These are phyloP conservation scores for Hemithea aestivaria DNA, from an alignment of 2,888 invertebrate genomes.

Conservation along the genomic window DNA sequence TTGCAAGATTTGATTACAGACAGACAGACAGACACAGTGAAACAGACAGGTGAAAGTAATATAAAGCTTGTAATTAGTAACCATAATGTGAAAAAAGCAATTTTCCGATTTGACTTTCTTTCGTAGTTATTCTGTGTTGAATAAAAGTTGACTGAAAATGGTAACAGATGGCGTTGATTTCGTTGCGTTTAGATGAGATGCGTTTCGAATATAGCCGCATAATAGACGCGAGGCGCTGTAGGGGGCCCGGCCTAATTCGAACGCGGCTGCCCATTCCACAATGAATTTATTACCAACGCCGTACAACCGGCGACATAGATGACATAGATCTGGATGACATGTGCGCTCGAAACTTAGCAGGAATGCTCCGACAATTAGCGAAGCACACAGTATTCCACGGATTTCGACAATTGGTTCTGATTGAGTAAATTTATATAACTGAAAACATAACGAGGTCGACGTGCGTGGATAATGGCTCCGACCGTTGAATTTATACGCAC, in stretches of 20 bases:
- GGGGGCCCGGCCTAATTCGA: slow-evolving; percentile 72
- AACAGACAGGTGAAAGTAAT: too few relatives aligned
- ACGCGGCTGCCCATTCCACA: slow-evolving; percentile 67
- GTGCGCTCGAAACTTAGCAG: slow-evolving; percentile 37
- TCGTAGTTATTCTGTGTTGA: background rate
- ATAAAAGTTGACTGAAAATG: slow-evolving; percentile 16
- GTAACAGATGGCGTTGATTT: slow-evolving; percentile 33
- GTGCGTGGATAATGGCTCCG: slow-evolving; percentile 19
- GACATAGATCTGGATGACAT: slow-evolving; percentile 63
- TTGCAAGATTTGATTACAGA: too few relatives aligned
- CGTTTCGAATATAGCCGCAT: slow-evolving; percentile 56
- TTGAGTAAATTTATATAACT: slow-evolving; percentile 17
- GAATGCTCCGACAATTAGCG: slow-evolving; percentile 53
- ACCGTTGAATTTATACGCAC: slow-evolving; percentile 27
- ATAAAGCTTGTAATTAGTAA: too few relatives aligned
- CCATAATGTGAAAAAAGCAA: too few relatives aligned
- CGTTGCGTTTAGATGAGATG: slow-evolving; percentile 34
- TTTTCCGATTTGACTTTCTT: too few relatives aligned
- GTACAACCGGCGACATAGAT: slow-evolving; percentile 59
- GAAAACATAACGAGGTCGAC: slow-evolving; percentile 20
- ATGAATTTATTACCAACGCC: slow-evolving; percentile 73
- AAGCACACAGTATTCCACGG: slow-evolving; percentile 9
- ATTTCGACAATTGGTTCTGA: slow-evolving; percentile 16
- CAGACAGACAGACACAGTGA: too few relatives aligned
- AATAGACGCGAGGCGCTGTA: slow-evolving; percentile 65